Percentiles rank a stretch among this genome's conserved stretches.
Evolutionary conservation across 2,113 vertebrate genomes (phyloP).

Genomic region (Guaruba guarouba): DNA sequence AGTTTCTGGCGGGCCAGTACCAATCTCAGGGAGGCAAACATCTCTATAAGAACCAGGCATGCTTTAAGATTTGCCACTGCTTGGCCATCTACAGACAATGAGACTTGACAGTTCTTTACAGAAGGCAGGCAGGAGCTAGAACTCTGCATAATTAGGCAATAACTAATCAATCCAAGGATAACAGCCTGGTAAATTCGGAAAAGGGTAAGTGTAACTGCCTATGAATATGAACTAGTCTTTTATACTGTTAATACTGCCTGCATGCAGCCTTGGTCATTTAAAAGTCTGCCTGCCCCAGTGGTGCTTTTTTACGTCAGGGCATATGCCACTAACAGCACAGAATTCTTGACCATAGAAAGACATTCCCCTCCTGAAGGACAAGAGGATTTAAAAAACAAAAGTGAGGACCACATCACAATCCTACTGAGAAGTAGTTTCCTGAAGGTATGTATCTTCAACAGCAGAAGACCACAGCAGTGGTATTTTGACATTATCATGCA

Average conservation of each 20-base stretch:
- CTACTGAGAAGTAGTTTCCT: background rate
- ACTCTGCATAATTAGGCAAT: constrained; percentile 19
- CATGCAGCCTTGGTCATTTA: background rate
- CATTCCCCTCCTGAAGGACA: background rate
- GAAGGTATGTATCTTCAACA: background rate
- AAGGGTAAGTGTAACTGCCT: background rate
- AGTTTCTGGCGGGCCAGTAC: background rate
- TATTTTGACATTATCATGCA: background rate
- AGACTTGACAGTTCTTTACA: constrained; percentile 17
- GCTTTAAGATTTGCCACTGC: constrained; percentile 46
- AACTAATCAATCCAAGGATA: constrained; percentile 51
- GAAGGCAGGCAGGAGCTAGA: constrained; percentile 32
- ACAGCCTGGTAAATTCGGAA: constrained; percentile 30
- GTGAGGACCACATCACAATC: background rate
- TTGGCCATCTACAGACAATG: constrained; percentile 56
- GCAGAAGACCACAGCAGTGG: background rate
- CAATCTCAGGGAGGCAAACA: background rate
- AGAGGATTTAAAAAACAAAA: background rate
- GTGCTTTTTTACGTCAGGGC: background rate
- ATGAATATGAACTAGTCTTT: background rate
- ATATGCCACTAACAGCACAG: background rate
- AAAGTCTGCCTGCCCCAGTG: background rate
- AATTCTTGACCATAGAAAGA: background rate
- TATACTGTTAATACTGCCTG: background rate
- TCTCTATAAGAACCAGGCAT: background rate